Evolutionary conservation across 64 coral and sea anemone genomes (phyloP).

Genomic region (Anthopleura sola): DNA sequence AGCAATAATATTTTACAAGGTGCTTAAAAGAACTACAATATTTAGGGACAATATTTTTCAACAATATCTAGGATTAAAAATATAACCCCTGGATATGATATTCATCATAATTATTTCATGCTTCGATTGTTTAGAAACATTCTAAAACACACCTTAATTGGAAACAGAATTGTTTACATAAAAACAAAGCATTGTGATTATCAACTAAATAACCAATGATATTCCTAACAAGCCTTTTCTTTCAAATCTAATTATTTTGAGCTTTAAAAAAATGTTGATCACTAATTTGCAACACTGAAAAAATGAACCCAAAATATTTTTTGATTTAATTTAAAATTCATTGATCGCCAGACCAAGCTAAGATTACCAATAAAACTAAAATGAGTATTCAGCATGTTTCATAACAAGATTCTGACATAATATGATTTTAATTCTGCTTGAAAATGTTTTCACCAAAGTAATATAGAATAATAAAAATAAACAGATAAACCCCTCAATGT

Average conservation of each 20-base stretch:
- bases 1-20: too few species aligned
- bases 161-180: not conserved
- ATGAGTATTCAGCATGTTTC: not conserved
- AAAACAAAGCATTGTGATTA: not conserved
- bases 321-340: not conserved
- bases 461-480: not conserved
- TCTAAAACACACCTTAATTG: not conserved
- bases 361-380: not conserved
- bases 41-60: too few species aligned
- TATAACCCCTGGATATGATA: not conserved
- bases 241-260: constrained; percentile 1
- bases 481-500: not conserved
- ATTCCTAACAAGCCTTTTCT: not conserved
- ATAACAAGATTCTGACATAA: not conserved
- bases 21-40: too few species aligned
- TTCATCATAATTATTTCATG: not conserved
- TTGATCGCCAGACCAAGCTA: not conserved
- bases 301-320: not conserved
- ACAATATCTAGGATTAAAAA: not conserved
- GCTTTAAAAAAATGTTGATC: not conserved
- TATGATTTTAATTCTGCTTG: not conserved
- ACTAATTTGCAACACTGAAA: not conserved
- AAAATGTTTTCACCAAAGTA: not conserved
- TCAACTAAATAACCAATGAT: not conserved
- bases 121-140: not conserved